A percentile compares a stretch with the other conserved stretches of the same genome.
These are phyloP conservation scores for Actenoides lindsayi DNA, from an alignment of 2,113 vertebrate species.

Conservation along the genomic window DNA sequence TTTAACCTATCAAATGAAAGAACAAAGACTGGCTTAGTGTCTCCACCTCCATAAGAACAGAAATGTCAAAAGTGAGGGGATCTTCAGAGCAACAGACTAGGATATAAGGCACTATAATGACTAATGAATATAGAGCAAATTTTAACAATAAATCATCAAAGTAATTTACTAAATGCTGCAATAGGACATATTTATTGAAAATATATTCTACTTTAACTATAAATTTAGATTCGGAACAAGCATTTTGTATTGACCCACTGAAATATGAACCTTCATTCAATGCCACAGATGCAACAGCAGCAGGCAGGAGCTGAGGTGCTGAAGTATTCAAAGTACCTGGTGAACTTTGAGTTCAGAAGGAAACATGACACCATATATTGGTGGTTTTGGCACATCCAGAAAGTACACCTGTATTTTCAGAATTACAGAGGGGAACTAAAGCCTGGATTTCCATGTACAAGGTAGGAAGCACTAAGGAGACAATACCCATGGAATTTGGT, in stretches of 20 bases:
- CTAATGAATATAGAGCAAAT: not conserved
- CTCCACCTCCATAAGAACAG: not conserved
- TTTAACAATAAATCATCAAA: not conserved
- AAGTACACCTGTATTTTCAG: not conserved
- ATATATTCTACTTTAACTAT: not conserved
- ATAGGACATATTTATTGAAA: not conserved
- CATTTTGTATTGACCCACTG: not conserved
- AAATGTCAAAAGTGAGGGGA: not conserved
- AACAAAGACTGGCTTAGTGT: not conserved
- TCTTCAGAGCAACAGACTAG: not conserved
- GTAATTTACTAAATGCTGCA: not conserved
- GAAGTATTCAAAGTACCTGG: not conserved
- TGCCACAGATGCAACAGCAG: not conserved
- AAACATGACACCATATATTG: not conserved
- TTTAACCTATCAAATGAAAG: not conserved
- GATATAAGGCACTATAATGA: not conserved
- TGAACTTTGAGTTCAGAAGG: not conserved
- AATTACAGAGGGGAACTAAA: not conserved
- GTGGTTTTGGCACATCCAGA: not conserved
- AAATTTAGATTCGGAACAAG: not conserved
- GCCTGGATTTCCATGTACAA: not conserved
- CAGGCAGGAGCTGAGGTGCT: not conserved
- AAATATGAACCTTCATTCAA: not conserved
- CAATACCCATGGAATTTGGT: not conserved
- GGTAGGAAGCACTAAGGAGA: not conserved